phyloP scores from a whole-genome alignment of 2,113 vertebrate species.

The Peromyscus leucopus region DNA sequence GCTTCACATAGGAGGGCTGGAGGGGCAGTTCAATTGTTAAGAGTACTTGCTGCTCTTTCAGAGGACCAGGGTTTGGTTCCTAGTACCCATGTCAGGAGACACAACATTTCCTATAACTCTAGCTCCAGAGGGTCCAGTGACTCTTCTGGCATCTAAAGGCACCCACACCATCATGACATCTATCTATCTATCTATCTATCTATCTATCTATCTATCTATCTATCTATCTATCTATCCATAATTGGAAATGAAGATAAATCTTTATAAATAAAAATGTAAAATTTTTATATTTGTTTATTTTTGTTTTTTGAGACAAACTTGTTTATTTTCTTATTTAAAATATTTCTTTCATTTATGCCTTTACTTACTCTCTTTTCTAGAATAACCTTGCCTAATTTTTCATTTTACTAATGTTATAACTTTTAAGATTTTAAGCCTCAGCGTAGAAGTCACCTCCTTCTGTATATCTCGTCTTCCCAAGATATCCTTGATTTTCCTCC shows the following conservation, averaged over 20 bases:
- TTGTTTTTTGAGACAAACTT: background rate
- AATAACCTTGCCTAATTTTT: constrained; percentile 27
- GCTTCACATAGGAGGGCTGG: background rate
- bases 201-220: no score
- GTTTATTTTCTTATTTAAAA: constrained; percentile 52
- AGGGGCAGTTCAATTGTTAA: background rate
- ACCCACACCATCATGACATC: background rate
- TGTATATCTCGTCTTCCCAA: constrained; percentile 22
- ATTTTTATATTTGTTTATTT: background rate
- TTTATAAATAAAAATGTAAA: background rate
- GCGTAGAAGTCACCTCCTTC: background rate
- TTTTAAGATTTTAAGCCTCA: constrained; percentile 43
- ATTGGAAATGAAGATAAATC: background rate
- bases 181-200: background rate
- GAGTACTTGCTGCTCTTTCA: background rate
- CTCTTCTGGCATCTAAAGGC: background rate
- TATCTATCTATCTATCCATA: background rate
- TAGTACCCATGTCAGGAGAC: background rate
- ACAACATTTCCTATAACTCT: background rate
- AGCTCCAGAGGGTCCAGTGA: background rate
- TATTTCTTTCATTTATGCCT: background rate
- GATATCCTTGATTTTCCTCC: background rate
- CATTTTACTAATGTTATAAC: constrained; percentile 28
- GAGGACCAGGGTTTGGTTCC: background rate
- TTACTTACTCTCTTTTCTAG: constrained; percentile 46